Evolutionary conservation across 1,140 invertebrate species (phyloP), one percentile per base, ranked within the genome.

Genomic region (Belonocnema kinseyi): DNA sequence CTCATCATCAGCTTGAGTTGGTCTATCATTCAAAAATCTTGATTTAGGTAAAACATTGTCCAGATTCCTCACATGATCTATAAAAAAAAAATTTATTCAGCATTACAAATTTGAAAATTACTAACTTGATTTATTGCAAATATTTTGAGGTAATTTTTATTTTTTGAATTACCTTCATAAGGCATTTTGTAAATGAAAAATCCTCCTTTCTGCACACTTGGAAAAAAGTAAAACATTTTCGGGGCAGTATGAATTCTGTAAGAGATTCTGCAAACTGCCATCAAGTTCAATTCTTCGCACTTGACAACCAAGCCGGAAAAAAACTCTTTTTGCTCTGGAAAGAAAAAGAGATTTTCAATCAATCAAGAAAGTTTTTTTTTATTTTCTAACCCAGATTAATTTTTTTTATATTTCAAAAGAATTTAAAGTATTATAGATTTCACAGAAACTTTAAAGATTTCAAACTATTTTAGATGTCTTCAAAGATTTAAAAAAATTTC

Each of bases 151-250:
- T 33, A 58, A 33, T 50, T 26, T 74, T 33, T 33, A 5, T 33
- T 4, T 33, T 33, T 33, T 4, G 26, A 3, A 4, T 46, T 73
- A 86, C 86, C 86, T 72, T 61, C 61, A 14, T 73, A 88, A 21
- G 86, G 77, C 17, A 88, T 76, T 78, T 80, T 80, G 33, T 80
- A 82, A 56, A 86, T n/a, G 72, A 86, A 88, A 81, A 88, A 88
- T 14, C 87, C 87, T 6, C 82, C 82, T 10, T 58, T 76, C 14
- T 82, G 46, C 6, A n/a, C 8, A 54, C 72, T 80, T 13, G 87
- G 83, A 74, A 83, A 85, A 80, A 88, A 80, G 14, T 75, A 76
- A 58, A 52, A 86, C 17, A 88, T n/a, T 73, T 75, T 76, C 4
- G 86, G 46, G 17, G 58, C 12, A n/a, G 73, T 74, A 53, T 72